Conservation (phyloP, 2,888 invertebrate species). For the Pterostichus madidus region DNA sequence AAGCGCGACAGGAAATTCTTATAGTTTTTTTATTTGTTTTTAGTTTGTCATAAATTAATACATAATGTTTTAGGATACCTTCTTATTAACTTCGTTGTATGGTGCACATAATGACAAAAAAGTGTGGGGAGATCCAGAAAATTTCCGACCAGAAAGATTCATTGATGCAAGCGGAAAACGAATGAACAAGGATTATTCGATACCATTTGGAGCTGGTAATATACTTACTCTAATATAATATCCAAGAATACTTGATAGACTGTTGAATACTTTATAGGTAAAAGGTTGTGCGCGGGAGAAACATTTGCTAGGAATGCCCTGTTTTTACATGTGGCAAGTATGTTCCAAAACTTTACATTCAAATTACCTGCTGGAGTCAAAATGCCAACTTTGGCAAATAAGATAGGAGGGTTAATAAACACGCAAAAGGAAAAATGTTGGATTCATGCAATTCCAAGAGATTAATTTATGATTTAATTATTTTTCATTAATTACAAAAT, state of each 20-base stretch:
- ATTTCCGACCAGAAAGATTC: constrained; percentile 79
- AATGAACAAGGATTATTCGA: constrained; percentile 79
- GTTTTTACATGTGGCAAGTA: constrained; percentile 80
- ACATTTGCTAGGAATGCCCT: constrained; percentile 83
- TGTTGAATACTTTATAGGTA: constrained; percentile 76
- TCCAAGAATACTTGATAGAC: neutral
- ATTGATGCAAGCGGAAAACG: constrained; percentile 79
- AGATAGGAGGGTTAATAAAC: constrained; percentile 79
- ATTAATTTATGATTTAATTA: constrained; percentile 61
- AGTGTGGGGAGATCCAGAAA: constrained; percentile 75
- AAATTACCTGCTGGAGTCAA: constrained; percentile 79
- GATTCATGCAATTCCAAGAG: constrained; percentile 78
- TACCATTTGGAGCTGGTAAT: constrained; percentile 84
- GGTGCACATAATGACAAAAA: constrained; percentile 72
- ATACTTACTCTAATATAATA: neutral
- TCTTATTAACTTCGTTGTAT: constrained; percentile 80
- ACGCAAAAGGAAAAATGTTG: constrained; percentile 80
- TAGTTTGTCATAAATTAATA: neutral
- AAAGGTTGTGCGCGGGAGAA: constrained; percentile 84
- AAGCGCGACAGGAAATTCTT: too few species aligned
- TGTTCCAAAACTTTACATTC: constrained; percentile 83
- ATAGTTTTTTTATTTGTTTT: too few species aligned
- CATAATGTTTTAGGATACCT: constrained; percentile 77
- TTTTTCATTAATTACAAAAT: too few species aligned
- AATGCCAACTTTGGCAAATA: constrained; percentile 76